phyloP scores from a whole-genome alignment of 2,888 invertebrate species.

The Drosophila lacicola region DNA sequence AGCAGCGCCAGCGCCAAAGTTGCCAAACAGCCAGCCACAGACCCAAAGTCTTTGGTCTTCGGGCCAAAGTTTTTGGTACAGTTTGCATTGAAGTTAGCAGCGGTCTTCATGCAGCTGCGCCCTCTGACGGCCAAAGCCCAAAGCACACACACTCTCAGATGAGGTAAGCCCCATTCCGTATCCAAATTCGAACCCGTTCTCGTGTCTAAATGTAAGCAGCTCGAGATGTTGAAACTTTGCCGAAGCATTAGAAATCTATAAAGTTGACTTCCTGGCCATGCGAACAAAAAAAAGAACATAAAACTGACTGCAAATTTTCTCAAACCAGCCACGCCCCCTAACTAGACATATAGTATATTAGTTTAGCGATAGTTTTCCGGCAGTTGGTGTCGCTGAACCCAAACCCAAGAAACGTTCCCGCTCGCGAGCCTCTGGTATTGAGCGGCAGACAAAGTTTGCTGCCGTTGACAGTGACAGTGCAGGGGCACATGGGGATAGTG shows the following conservation, averaged over 20 bases:
- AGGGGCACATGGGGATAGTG: neutral
- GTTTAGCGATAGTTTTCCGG: conserved; percentile 27
- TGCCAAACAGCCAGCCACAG: conserved; percentile 56
- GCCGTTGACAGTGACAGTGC: conserved; percentile 56
- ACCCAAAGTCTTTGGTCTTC: conserved; percentile 53
- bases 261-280: conserved; percentile 61
- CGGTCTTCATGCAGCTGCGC: conserved; percentile 57
- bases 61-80: conserved; percentile 52
- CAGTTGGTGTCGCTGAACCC: conserved; percentile 13
- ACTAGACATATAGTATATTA: conserved; percentile 39
- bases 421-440: neutral
- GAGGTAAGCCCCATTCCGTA: neutral
- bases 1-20: conserved; percentile 54
- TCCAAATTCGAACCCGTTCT: neutral
- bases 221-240: conserved; percentile 40
- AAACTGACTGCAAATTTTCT: conserved; percentile 9
- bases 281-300: neutral
- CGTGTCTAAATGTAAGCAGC: conserved; percentile 27
- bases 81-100: conserved; percentile 64
- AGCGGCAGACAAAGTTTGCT: conserved; percentile 52
- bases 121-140: conserved; percentile 19
- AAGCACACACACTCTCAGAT: conserved; percentile 14
- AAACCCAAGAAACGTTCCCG: conserved; percentile 2
- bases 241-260: conserved; percentile 66
- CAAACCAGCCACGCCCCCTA: conserved; percentile 13